Percentiles rank a stretch among this genome's conserved stretches.
Evolutionary conservation across 2,797 vertebrate genomes (phyloP).

Genomic region (Chiroxiphia lanceolata): DNA sequence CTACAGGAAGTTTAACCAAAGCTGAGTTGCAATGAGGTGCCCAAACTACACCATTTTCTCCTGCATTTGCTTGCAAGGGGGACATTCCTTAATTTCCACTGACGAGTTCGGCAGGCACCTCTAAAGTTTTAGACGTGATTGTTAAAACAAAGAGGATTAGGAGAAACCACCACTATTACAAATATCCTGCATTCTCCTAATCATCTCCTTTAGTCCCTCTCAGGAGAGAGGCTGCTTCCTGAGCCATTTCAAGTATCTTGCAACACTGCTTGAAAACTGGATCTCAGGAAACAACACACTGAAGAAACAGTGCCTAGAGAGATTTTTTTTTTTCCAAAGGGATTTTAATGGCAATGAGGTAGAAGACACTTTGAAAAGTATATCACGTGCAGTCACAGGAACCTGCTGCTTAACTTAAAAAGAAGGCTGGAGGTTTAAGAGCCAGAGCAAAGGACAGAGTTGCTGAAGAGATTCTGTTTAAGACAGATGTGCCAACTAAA

Average conservation of each 20-base stretch:
- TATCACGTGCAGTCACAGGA: background rate
- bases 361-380: background rate
- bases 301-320: background rate
- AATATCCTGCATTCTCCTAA: background rate
- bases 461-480: background rate
- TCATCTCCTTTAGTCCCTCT: background rate
- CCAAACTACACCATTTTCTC: background rate
- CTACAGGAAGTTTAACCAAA: background rate
- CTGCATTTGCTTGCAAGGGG: background rate
- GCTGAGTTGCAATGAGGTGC: background rate
- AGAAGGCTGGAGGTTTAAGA: background rate
- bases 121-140: background rate
- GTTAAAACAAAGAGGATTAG: conserved; percentile 21
- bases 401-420: background rate
- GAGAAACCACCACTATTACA: background rate
- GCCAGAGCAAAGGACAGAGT: background rate
- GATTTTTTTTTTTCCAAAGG: background rate
- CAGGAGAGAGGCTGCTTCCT: background rate
- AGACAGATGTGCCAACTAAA: background rate
- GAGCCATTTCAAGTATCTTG: background rate
- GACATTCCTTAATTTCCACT: background rate
- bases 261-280: background rate
- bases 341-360: background rate
- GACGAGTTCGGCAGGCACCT: background rate
- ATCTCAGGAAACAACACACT: background rate